A percentile compares a stretch with the other conserved stretches of the same genome.
phyloP scores from a whole-genome alignment of 2,797 vertebrate species.

The Orientallactaga sibirica region DNA sequence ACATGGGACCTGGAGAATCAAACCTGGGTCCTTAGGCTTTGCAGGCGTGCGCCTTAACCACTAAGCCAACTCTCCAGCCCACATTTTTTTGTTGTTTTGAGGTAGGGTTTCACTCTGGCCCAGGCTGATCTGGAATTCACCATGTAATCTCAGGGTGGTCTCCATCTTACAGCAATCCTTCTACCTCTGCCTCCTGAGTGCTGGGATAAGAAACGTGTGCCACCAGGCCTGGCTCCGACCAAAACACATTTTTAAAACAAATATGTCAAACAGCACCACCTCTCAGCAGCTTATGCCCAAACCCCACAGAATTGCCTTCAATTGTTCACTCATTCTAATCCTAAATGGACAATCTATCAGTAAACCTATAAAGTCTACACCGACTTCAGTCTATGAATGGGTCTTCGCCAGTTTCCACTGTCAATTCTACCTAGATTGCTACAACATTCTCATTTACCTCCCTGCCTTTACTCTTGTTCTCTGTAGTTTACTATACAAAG shows the following conservation, averaged over 20 bases:
- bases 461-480: constrained; percentile 33
- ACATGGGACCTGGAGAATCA: too few species aligned
- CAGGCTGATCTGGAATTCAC: too few species aligned
- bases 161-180: too few species aligned
- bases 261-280: not conserved
- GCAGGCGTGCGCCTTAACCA: too few species aligned
- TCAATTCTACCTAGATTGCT: not conserved
- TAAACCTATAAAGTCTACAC: not conserved
- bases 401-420: not conserved
- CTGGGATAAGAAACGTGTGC: too few species aligned
- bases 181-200: too few species aligned
- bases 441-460: not conserved
- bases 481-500: not conserved
- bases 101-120: too few species aligned
- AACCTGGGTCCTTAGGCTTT: too few species aligned
- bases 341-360: not conserved
- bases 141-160: too few species aligned
- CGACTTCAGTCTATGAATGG: not conserved
- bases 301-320: not conserved
- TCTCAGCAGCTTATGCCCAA: not conserved
- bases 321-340: not conserved
- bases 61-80: too few species aligned
- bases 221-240: too few species aligned
- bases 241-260: not conserved
- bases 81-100: too few species aligned